A percentile compares a stretch with the other conserved stretches of the same genome.
phyloP scores from a whole-genome alignment of 2,888 invertebrate genomes.

The Heliconius sara region DNA sequence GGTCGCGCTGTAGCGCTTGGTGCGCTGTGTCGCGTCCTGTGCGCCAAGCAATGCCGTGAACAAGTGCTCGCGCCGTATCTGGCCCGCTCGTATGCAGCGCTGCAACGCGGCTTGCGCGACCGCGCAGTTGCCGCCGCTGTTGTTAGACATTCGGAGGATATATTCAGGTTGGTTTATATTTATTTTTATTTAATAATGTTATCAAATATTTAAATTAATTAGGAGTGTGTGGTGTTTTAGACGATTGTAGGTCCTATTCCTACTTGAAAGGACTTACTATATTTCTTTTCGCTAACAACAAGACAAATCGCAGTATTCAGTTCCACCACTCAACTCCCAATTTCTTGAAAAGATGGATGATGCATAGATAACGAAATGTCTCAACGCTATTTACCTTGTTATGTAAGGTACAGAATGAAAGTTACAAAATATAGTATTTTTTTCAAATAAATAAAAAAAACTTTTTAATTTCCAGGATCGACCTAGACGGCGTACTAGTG shows the following conservation, averaged over 20 bases:
- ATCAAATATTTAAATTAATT: neutral
- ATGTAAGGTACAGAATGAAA: too few species aligned
- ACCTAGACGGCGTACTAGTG: constrained; percentile 96
- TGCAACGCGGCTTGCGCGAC: constrained; percentile 93
- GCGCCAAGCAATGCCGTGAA: constrained; percentile 97
- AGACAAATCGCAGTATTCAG: too few species aligned
- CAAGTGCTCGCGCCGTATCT: constrained; percentile 96
- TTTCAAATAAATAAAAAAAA: neutral
- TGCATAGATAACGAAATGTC: too few species aligned
- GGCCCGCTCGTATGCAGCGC: constrained; percentile 95
- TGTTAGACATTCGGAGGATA: constrained; percentile 92
- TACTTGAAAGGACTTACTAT: neutral
- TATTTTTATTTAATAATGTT: neutral
- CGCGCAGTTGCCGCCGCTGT: constrained; percentile 92
- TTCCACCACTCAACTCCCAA: too few species aligned
- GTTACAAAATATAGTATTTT: too few species aligned
- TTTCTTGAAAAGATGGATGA: too few species aligned
- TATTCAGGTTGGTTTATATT: constrained; percentile 86
- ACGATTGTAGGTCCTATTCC: neutral
- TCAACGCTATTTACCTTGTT: too few species aligned
- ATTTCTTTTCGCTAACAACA: neutral
- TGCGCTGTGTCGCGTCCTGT: constrained; percentile 96
- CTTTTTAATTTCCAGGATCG: constrained; percentile 81
- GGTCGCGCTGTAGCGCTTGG: constrained; percentile 98
- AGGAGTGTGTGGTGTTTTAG: neutral